phyloP scores from a whole-genome alignment of 2,888 invertebrate genomes.

The Drosophila mimica region DNA sequence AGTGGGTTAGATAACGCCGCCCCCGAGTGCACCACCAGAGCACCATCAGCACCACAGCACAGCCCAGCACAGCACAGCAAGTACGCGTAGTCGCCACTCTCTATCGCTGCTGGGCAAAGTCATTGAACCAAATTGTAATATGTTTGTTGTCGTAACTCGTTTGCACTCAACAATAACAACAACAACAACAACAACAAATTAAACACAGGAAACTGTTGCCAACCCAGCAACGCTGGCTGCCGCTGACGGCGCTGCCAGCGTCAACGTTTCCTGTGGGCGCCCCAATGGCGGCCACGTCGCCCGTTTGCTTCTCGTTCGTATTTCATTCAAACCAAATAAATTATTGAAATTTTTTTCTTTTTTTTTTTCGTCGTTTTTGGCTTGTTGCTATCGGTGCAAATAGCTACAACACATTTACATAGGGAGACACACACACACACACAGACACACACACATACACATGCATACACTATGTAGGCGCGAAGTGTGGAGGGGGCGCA shows the following conservation, averaged over 20 bases:
- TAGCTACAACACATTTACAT: constrained; percentile 76
- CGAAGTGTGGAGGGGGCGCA: constrained; percentile 39
- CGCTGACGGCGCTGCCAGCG: constrained; percentile 52
- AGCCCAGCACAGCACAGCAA: not conserved
- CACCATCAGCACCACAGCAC: not conserved
- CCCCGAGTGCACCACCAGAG: constrained; percentile 28
- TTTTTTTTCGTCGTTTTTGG: constrained; percentile 54
- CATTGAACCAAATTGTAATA: constrained; percentile 79
- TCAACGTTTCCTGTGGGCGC: constrained; percentile 82
- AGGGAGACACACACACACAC: constrained; percentile 33
- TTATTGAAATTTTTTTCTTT: constrained; percentile 69
- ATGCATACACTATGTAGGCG: constrained; percentile 14
- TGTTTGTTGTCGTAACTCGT: constrained; percentile 80
- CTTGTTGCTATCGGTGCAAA: constrained; percentile 80
- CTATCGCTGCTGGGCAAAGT: constrained; percentile 73
- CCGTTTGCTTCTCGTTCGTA: constrained; percentile 73
- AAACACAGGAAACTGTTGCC: constrained; percentile 79
- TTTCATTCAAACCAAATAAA: constrained; percentile 79
- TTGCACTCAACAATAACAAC: constrained; percentile 66
- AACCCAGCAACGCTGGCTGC: constrained; percentile 66
- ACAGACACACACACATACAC: constrained; percentile 33
- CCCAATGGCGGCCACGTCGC: constrained; percentile 71
- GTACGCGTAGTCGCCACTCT: constrained; percentile 12
- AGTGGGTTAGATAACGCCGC: constrained; percentile 62
- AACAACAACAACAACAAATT: constrained; percentile 37